A percentile compares a stretch with the other conserved stretches of the same genome.
Conservation (phyloP, 23 tunicate species). For the Trididemnum nubilum region DNA sequence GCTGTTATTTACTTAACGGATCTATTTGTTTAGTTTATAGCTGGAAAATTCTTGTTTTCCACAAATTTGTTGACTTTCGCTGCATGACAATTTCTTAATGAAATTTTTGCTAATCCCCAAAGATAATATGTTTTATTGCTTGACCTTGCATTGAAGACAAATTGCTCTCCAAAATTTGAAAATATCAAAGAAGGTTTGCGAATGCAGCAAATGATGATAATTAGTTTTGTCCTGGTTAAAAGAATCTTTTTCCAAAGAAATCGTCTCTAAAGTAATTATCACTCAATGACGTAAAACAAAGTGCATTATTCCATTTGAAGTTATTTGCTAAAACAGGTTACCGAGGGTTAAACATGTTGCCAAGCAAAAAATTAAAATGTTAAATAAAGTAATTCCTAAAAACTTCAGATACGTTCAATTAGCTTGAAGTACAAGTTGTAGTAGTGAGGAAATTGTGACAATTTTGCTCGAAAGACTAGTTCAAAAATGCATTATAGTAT, state of each 20-base stretch:
- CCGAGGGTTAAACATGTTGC: neutral
- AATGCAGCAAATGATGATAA: too few species aligned
- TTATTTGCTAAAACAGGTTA: conserved; percentile 29
- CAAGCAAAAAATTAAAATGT: neutral
- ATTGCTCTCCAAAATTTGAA: too few species aligned
- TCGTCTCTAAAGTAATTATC: conserved; percentile 17
- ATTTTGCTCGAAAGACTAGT: too few species aligned
- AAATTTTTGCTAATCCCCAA: neutral
- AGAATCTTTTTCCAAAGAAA: too few species aligned
- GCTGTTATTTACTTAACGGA: neutral
- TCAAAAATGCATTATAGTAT: too few species aligned
- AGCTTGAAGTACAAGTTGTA: too few species aligned
- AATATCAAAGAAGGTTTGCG: too few species aligned
- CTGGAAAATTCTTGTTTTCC: neutral
- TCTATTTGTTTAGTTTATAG: neutral
- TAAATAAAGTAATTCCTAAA: neutral
- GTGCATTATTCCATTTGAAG: conserved; percentile 24
- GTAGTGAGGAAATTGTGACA: too few species aligned
- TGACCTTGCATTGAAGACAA: too few species aligned
- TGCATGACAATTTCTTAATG: neutral
- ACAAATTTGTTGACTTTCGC: neutral
- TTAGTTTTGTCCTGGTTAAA: too few species aligned
- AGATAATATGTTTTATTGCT: neutral
- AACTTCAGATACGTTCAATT: too few species aligned
- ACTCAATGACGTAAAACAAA: conserved; percentile 12